Evolutionary conservation across 2,113 vertebrate genomes (phyloP), one percentile per base, ranked within the genome.

Genomic region (Sprattus sprattus): DNA sequence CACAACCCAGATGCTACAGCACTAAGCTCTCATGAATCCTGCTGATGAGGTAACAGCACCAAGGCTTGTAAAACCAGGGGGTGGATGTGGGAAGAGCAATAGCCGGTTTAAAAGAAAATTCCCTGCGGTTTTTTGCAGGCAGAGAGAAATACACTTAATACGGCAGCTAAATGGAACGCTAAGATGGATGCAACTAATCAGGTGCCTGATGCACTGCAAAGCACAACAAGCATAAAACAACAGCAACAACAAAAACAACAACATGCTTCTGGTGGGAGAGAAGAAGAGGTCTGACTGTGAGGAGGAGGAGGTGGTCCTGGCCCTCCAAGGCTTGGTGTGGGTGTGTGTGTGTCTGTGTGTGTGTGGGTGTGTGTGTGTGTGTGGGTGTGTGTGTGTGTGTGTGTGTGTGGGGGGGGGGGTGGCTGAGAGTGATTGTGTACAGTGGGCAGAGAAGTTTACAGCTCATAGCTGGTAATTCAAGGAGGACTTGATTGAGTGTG

Each of bases 131-230:
- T 39, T 8, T 44, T 16, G 80, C 45, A 50, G 89, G 89, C 90
- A 84, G 85, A 90, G 89, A 93, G 85, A 84, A 93, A 94, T 92
- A 90, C 84, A 83, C 84, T 88, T 92, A 94, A 94, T 92, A 92
- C 88, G 0, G 81, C 45, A 39, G 90, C 84, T 82, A 90, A 93
- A 94, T 91, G 85, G 84, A 91, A 90, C 92, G 90, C 88, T 81
- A 91, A 92, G 92, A 94, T 86, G 86, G 90, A 94, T 92, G 89
- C 39, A 64, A 89, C 88, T 92, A 92, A 92, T 94, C 88, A 90
- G 81, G 45, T 15, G 87, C 52, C 50, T 32, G 85, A 87, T 86
- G 54, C 28, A 89, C 80, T 89, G 85, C 88, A 87, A 39, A 78
- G 80, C 64, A 32, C 64, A 71, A 32, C 25, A 82, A 86, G 39